Evolutionary conservation across 1,140 invertebrate species (phyloP).

Genomic region (Brachionus rotundiformis): DNA sequence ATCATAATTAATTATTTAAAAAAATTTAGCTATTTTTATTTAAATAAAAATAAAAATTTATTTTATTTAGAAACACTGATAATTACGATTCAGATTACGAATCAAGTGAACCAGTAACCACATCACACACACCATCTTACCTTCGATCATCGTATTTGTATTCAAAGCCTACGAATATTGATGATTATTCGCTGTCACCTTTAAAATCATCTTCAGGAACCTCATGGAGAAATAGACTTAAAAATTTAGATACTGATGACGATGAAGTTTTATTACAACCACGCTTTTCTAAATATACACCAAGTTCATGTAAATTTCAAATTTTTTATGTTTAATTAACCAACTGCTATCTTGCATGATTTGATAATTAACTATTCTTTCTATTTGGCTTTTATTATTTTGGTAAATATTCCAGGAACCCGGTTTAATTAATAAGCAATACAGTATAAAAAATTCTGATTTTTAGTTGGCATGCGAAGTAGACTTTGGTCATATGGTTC

Average conservation of each 20-base stretch:
- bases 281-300: constrained; percentile 25
- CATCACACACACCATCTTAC: constrained; percentile 21
- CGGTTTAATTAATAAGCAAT: background rate
- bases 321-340: no score
- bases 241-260: constrained; percentile 12
- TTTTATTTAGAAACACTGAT: constrained; percentile 30
- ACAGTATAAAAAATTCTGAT: background rate
- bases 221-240: constrained; percentile 26
- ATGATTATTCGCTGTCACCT: constrained; percentile 17
- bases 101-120: background rate
- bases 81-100: constrained; percentile 40
- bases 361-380: background rate
- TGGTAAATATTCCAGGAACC: background rate
- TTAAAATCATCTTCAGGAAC: constrained; percentile 1
- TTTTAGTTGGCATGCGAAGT: constrained; percentile 21
- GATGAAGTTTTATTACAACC: constrained; percentile 29
- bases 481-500: constrained; percentile 47
- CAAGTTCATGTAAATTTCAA: constrained; percentile 2
- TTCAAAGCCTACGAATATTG: constrained; percentile 38
- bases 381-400: background rate
- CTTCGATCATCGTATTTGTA: constrained; percentile 37
- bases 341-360: no score
- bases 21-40: no score
- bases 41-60: no score
- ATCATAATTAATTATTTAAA: no score